A percentile compares a stretch with the other conserved stretches of the same genome.
Evolutionary conservation across 2,113 vertebrate species (phyloP).

Genomic region (Epinephelus moara): DNA sequence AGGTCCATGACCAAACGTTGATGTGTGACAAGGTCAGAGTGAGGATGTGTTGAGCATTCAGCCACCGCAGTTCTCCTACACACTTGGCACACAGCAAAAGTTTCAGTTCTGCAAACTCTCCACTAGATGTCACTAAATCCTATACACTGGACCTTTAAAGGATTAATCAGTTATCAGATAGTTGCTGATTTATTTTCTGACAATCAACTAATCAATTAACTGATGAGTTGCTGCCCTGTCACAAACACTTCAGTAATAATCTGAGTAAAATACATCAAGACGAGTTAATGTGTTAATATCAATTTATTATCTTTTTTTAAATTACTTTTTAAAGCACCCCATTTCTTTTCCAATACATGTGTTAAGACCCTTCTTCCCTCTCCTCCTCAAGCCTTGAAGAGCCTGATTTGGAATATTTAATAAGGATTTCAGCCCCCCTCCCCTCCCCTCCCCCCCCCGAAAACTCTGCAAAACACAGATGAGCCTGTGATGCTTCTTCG

Average conservation of each 20-base stretch:
- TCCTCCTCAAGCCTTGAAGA: slow-evolving; percentile 65
- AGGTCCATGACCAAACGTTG: too few relatives aligned
- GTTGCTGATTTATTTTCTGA: neutral
- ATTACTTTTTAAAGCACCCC: slow-evolving; percentile 78
- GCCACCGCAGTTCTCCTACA: too few relatives aligned
- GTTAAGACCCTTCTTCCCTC: slow-evolving; percentile 51
- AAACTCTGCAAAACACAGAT: slow-evolving; percentile 53
- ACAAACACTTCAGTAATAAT: neutral
- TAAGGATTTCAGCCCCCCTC: slow-evolving; percentile 46
- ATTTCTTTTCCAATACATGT: slow-evolving; percentile 73
- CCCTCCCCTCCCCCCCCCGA: neutral
- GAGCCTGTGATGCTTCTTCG: slow-evolving; percentile 34
- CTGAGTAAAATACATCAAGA: slow-evolving; percentile 41
- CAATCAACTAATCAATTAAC: neutral
- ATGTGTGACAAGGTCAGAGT: too few relatives aligned
- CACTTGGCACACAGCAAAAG: too few relatives aligned
- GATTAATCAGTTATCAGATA: too few relatives aligned
- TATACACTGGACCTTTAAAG: too few relatives aligned
- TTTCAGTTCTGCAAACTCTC: too few relatives aligned
- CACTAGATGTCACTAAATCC: too few relatives aligned
- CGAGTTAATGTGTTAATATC: slow-evolving; percentile 80
- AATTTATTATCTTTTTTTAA: slow-evolving; percentile 84
- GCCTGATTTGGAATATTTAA: slow-evolving; percentile 72
- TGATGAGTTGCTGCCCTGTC: neutral
- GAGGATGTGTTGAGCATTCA: too few relatives aligned